Percentiles rank a stretch among this genome's conserved stretches.
Evolutionary conservation across 2,113 vertebrate species (phyloP).

Genomic region (Salminus brasiliensis): DNA sequence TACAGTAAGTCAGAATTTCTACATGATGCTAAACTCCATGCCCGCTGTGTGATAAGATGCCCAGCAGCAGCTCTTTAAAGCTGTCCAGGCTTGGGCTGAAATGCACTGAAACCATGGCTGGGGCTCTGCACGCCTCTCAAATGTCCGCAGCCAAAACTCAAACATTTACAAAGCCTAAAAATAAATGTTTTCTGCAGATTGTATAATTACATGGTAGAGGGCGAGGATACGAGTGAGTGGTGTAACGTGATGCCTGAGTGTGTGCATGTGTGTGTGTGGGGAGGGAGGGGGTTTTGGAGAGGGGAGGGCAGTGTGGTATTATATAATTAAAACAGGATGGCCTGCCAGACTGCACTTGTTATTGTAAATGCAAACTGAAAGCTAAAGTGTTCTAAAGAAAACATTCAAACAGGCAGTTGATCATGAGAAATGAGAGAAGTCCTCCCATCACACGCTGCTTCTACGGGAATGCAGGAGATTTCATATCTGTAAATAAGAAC

Average conservation of each 20-base stretch:
- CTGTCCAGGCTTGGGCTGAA: background rate
- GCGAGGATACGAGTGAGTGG: conserved; percentile 64
- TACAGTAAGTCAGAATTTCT: background rate
- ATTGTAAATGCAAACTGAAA: conserved; percentile 73
- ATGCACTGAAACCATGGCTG: background rate
- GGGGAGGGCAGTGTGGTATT: conserved; percentile 63
- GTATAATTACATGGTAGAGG: conserved; percentile 73
- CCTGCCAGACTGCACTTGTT: conserved; percentile 69
- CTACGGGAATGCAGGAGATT: conserved; percentile 10
- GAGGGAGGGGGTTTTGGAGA: conserved; percentile 73
- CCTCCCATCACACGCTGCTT: conserved; percentile 15
- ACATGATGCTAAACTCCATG: background rate
- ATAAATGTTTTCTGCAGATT: conserved; percentile 74
- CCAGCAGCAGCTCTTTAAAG: background rate
- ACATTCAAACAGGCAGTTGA: conserved; percentile 47
- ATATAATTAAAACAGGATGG: conserved; percentile 77
- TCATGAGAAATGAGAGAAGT: conserved; percentile 26
- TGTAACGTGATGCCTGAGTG: conserved; percentile 68
- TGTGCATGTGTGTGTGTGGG: conserved; percentile 72
- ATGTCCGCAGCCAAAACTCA: conserved; percentile 52
- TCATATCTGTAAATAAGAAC: background rate
- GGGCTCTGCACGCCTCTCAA: background rate
- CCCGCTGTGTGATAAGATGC: background rate
- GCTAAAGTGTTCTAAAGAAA: conserved; percentile 62
- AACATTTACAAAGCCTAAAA: conserved; percentile 78